These are phyloP conservation scores for Drosophila virilis DNA, from an alignment of 1,140 invertebrate genomes.

Conservation along the genomic window DNA sequence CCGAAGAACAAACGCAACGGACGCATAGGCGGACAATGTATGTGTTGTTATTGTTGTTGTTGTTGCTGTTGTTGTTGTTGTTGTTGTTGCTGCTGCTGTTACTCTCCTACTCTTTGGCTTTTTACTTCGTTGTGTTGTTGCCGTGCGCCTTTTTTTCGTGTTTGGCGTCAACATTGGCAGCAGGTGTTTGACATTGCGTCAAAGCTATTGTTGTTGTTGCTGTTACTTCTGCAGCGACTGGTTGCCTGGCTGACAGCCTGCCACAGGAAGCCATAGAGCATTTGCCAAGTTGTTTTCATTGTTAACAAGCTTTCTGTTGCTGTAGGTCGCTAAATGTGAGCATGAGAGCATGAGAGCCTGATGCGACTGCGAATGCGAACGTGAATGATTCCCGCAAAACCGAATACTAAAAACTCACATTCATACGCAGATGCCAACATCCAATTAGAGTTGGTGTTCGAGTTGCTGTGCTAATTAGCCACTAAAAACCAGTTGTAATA, in stretches of 20 bases:
- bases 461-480: slow-evolving; percentile 29
- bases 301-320: slow-evolving; percentile 79
- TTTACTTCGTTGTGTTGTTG: slow-evolving; percentile 53
- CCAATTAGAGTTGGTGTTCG: slow-evolving; percentile 35
- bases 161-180: slow-evolving; percentile 82
- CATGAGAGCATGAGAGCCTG: slow-evolving; percentile 18
- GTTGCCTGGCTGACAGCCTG: slow-evolving; percentile 75
- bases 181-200: slow-evolving; percentile 83
- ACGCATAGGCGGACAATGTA: slow-evolving; percentile 60
- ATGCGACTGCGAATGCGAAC: slow-evolving; percentile 2
- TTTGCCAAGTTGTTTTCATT: slow-evolving; percentile 81
- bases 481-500: slow-evolving; percentile 16
- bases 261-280: slow-evolving; percentile 82
- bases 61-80: slow-evolving; percentile 20
- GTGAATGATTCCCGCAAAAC: slow-evolving; percentile 21
- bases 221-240: slow-evolving; percentile 52
- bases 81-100: slow-evolving; percentile 53
- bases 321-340: slow-evolving; percentile 64
- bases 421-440: slow-evolving; percentile 34
- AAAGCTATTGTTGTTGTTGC: slow-evolving; percentile 59
- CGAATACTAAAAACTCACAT: slow-evolving; percentile 1
- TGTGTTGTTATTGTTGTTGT: slow-evolving; percentile 7
- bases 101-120: slow-evolving; percentile 66
- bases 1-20: slow-evolving; percentile 75
- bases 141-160: slow-evolving; percentile 74